These are phyloP conservation scores for Lycophotia porphyrea DNA, from an alignment of 2,888 invertebrate species.

Conservation along the genomic window DNA sequence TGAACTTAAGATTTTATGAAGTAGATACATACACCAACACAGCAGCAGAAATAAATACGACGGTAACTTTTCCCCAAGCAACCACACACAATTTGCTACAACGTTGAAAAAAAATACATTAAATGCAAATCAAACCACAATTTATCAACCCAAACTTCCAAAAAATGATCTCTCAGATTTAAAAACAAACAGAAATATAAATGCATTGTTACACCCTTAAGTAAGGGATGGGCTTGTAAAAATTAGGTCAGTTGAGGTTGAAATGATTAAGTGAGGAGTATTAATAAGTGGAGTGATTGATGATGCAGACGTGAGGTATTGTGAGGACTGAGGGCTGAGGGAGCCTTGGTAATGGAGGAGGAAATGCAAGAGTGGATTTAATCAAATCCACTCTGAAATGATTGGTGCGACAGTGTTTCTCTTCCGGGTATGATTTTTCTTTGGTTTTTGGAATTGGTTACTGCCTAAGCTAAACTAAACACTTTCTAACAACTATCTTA, in stretches of 20 bases:
- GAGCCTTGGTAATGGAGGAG: slow-evolving; percentile 10
- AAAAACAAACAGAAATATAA: slow-evolving; percentile 46
- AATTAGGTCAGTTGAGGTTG: slow-evolving; percentile 63
- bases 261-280: slow-evolving; percentile 65
- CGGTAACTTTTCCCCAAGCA: neutral
- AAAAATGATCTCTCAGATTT: slow-evolving; percentile 1
- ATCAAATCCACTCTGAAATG: slow-evolving; percentile 39
- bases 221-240: slow-evolving; percentile 51
- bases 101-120: neutral
- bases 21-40: neutral
- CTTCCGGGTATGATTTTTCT: neutral
- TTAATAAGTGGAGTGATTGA: slow-evolving; percentile 63
- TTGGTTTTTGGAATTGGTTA: neutral
- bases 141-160: neutral
- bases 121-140: slow-evolving; percentile 11
- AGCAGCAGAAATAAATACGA: neutral
- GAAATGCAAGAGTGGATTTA: slow-evolving; percentile 34
- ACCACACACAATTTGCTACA: neutral
- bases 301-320: slow-evolving; percentile 61
- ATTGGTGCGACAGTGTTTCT: slow-evolving; percentile 15
- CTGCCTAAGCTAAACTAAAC: neutral
- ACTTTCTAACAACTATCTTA: no score
- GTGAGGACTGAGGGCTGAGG: slow-evolving; percentile 45
- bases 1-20: neutral
- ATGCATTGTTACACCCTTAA: slow-evolving; percentile 37